Conservation (phyloP, 2,888 invertebrate species). For the Serrognathus titanus region DNA sequence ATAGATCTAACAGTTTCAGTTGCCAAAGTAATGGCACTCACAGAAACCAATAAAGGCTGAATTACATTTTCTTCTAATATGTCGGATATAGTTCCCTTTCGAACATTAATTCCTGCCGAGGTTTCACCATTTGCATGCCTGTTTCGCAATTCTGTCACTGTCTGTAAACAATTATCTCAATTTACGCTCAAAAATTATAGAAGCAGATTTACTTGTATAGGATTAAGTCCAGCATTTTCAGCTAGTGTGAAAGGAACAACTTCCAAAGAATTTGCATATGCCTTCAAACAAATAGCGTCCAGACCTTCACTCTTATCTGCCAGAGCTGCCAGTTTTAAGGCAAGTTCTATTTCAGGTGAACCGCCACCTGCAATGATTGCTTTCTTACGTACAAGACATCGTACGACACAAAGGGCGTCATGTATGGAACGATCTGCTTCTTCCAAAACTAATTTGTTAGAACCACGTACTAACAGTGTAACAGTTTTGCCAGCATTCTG, state of each 20-base stretch:
- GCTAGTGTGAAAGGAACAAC: slow-evolving; percentile 88
- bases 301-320: slow-evolving; percentile 85
- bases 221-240: slow-evolving; percentile 69
- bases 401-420: slow-evolving; percentile 85
- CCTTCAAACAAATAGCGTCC: slow-evolving; percentile 92
- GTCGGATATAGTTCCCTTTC: slow-evolving; percentile 94
- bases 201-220: slow-evolving; percentile 40
- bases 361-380: slow-evolving; percentile 95
- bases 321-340: slow-evolving; percentile 75
- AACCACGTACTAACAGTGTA: slow-evolving; percentile 86
- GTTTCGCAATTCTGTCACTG: slow-evolving; percentile 94
- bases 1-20: slow-evolving; percentile 97
- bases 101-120: slow-evolving; percentile 92
- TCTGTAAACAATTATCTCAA: slow-evolving; percentile 43
- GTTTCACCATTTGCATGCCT: slow-evolving; percentile 85
- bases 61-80: slow-evolving; percentile 96
- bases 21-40: slow-evolving; percentile 88
- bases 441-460: slow-evolving; percentile 77
- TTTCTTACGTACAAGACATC: slow-evolving; percentile 92
- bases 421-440: slow-evolving; percentile 80
- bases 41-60: slow-evolving; percentile 93
- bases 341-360: slow-evolving; percentile 94
- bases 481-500: slow-evolving; percentile 86
- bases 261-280: slow-evolving; percentile 94
- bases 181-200: not conserved